A percentile compares a stretch with the other conserved stretches of the same genome.
Evolutionary conservation across 2,113 vertebrate species (phyloP).

Genomic region (Protobothrops flavoviridis): DNA sequence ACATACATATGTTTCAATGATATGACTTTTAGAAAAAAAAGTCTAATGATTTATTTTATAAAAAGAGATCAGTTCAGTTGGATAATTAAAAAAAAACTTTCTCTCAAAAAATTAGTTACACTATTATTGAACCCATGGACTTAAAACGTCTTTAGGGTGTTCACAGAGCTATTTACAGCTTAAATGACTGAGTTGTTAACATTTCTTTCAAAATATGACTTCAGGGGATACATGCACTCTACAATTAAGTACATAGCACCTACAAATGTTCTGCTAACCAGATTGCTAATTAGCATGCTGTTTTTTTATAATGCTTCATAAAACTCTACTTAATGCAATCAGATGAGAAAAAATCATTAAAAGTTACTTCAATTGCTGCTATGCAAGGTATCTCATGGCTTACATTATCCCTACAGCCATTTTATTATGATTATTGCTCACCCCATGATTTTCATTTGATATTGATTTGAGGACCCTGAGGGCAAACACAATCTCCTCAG

Average conservation of each 20-base stretch:
- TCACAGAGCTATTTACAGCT: constrained; percentile 27
- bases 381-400: neutral
- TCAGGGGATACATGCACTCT: constrained; percentile 46
- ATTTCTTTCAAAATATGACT: constrained; percentile 45
- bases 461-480: neutral
- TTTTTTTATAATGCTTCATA: constrained; percentile 22
- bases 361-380: neutral
- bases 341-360: constrained; percentile 35
- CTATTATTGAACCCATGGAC: constrained; percentile 33
- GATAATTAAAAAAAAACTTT: neutral
- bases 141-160: constrained; percentile 28
- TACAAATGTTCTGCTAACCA: constrained; percentile 52
- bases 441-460: neutral
- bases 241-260: constrained; percentile 40
- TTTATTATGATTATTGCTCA: neutral
- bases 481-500: neutral
- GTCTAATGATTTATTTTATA: neutral
- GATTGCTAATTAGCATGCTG: constrained; percentile 56
- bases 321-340: constrained; percentile 27
- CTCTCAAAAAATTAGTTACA: constrained; percentile 33
- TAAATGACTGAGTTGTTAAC: constrained; percentile 46
- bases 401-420: neutral
- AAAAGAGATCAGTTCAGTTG: constrained; percentile 9
- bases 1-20: constrained; percentile 5
- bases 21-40: neutral